Conservation (phyloP, 1,140 invertebrate genomes). For the Dendroctonus ponderosae region DNA sequence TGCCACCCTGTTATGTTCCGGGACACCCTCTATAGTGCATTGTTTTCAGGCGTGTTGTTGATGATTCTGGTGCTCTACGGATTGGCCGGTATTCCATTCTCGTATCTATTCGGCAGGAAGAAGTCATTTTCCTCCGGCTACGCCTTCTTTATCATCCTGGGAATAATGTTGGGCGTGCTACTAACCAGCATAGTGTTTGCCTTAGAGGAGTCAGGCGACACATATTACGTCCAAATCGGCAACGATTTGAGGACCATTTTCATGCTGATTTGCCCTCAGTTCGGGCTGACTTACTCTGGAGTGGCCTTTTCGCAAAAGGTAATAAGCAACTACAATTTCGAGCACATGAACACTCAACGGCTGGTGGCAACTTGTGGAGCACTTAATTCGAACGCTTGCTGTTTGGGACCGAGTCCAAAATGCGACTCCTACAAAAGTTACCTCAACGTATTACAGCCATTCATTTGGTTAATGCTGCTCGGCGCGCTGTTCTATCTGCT, state of each 20-base stretch:
- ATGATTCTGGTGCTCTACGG: constrained; percentile 39
- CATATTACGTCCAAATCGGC: constrained; percentile 33
- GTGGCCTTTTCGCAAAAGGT: constrained; percentile 38
- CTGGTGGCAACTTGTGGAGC: not conserved
- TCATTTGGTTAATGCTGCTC: constrained; percentile 15
- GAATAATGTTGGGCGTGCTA: constrained; percentile 42
- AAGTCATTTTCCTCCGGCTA: constrained; percentile 41
- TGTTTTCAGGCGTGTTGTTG: constrained; percentile 35
- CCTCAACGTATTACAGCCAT: constrained; percentile 9
- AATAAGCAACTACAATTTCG: constrained; percentile 42
- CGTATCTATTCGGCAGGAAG: constrained; percentile 44
- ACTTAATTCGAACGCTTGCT: constrained; percentile 16
- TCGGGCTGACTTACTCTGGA: constrained; percentile 35
- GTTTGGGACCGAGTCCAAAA: not conserved
- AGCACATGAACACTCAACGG: constrained; percentile 6
- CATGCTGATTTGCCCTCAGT: constrained; percentile 38
- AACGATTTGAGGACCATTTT: constrained; percentile 32
- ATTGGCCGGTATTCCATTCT: constrained; percentile 39
- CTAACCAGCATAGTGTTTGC: constrained; percentile 35
- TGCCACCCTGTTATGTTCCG: no score
- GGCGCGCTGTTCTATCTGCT: constrained; percentile 23
- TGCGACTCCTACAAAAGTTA: constrained; percentile 12
- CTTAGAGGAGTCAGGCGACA: constrained; percentile 34
- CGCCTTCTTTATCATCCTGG: constrained; percentile 39
- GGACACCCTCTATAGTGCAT: no score